Base-by-base conservation (phyloP, 1,140 invertebrate species). In the Trichomalopsis sarcophagae region DNA sequence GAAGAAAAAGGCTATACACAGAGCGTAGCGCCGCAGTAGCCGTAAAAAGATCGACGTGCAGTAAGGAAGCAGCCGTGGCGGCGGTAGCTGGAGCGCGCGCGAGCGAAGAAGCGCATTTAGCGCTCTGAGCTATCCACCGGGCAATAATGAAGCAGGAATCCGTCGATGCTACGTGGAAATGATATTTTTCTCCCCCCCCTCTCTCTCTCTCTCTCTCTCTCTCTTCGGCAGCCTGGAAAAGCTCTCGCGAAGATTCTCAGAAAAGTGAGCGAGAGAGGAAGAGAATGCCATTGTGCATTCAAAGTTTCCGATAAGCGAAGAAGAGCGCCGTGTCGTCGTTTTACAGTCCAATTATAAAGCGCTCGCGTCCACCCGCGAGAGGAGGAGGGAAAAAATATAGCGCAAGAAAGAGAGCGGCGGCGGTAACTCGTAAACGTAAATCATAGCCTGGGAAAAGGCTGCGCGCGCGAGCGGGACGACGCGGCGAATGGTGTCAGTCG, bases 321-420 rank as follows among this genome's bases (percentile, higher is more conserved):
- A n/a, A 36, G 27, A 13, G 11, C 21, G 68, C 68, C 14, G 30
- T 44, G 40, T 76, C 74, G 40, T 44, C 79, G 50, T 83, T 83
- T 83, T 83, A 83, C 73, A 83, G 73, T 76, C 73, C 81, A 83
- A 83, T 83, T 83, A 83, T 44, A 50, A 83, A n/a, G 73, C 68
- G 50, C 40, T 44, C 40, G 40, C 73, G 73, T 83, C 68, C 50
- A 44, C 68, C 73, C 68, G 73, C 30, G 36, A 55, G 76, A 50
- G n/a, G n/a, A 78, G 27, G 68, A 69, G 68, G 33, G 5, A 36
- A 17, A 17, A 66, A 9, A 44, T 44, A 44, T 10, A 44, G 40
- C 68, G 73, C 30, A n/a, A 55, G 76, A 50, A 44, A 78, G 47
- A 78, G 47, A 71, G 68, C 73, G 36, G 33, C 73, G 9, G 36